These are phyloP conservation scores for Scomber scombrus DNA, from an alignment of 2,113 vertebrate genomes.

Conservation along the genomic window DNA sequence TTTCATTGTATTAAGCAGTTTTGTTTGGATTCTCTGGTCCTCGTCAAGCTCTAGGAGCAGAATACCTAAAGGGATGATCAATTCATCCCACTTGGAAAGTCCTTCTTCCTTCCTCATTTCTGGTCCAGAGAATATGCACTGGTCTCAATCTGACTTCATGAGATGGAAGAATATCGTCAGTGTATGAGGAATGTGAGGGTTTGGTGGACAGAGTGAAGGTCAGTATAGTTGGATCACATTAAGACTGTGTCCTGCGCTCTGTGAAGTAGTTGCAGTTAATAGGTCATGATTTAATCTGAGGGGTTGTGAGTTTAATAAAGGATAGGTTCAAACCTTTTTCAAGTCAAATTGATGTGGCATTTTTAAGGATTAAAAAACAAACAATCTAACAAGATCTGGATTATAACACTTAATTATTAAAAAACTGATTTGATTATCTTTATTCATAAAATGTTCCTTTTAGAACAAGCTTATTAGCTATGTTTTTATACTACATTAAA, in stretches of 20 bases:
- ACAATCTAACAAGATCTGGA: background rate
- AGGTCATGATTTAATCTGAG: too few species aligned
- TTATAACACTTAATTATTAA: too few species aligned
- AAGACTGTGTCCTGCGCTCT: background rate
- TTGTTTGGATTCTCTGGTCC: constrained; percentile 36
- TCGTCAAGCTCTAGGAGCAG: constrained; percentile 54
- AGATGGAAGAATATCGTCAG: constrained; percentile 60
- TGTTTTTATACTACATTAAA: too few species aligned
- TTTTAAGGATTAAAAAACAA: background rate
- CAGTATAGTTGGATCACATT: constrained; percentile 51
- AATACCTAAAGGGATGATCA: constrained; percentile 50
- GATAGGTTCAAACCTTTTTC: background rate
- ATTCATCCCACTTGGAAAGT: constrained; percentile 65
- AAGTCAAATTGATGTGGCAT: background rate
- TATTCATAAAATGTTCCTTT: too few species aligned
- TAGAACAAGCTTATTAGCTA: too few species aligned
- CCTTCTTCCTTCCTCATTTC: constrained; percentile 44
- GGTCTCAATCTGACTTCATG: constrained; percentile 53
- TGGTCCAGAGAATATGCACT: constrained; percentile 19
- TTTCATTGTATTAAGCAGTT: constrained; percentile 56
- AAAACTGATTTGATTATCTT: too few species aligned
- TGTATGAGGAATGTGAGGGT: constrained; percentile 39
- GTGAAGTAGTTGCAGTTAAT: background rate
- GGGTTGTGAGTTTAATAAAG: too few species aligned
- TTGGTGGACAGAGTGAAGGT: constrained; percentile 48